Evolutionary conservation across 1,140 invertebrate species (phyloP).

Genomic region (Conus betulinus): DNA sequence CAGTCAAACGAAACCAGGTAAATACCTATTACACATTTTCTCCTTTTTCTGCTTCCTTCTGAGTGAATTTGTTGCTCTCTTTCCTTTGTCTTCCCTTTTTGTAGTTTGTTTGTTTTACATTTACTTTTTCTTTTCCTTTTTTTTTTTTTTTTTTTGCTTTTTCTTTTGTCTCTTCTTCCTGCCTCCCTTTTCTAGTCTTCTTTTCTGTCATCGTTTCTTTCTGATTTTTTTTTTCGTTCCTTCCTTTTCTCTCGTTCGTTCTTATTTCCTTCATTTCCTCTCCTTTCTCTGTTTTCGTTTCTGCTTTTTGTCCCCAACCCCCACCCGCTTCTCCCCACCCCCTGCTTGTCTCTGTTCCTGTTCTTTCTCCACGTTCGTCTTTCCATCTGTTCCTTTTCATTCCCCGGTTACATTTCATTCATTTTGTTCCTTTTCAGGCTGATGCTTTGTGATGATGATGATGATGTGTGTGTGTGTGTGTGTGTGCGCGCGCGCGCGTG

Average conservation of each 20-base stretch:
- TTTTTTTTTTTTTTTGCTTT: no score
- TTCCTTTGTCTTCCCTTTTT: background rate
- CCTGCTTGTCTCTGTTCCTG: no score
- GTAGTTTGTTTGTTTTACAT: no score
- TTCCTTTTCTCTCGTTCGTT: no score
- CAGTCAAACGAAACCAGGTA: slow-evolving; percentile 19
- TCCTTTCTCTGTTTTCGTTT: no score
- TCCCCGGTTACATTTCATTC: background rate
- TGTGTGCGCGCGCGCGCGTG: background rate
- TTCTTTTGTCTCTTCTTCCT: background rate
- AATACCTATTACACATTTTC: background rate
- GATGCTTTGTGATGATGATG: background rate
- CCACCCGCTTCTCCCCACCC: no score
- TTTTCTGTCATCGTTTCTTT: no score
- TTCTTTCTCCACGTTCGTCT: background rate
- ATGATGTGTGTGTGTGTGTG: background rate
- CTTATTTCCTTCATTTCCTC: no score
- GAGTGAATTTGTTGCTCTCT: background rate
- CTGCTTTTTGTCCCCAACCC: no score
- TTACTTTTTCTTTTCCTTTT: background rate
- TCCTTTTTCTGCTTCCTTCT: background rate
- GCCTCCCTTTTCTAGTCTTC: no score
- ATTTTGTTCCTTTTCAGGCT: background rate
- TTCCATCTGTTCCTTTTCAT: background rate
- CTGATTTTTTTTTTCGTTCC: no score